A percentile compares a stretch with the other conserved stretches of the same genome.
These are phyloP conservation scores for Clarias platycephalus DNA, from an alignment of 2,797 vertebrate species.

Conservation along the genomic window DNA sequence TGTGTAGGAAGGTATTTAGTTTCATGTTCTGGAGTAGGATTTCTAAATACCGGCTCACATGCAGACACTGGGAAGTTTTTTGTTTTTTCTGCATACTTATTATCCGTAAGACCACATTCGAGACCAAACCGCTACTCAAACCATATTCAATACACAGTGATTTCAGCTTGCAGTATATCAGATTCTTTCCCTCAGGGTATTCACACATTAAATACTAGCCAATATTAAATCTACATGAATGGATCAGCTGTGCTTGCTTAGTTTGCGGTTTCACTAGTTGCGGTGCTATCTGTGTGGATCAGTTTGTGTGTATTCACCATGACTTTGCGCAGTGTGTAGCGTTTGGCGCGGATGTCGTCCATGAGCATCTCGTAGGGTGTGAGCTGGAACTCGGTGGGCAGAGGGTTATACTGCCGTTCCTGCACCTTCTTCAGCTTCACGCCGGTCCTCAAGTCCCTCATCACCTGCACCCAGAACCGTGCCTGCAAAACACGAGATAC, in stretches of 20 bases:
- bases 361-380: constrained; percentile 99
- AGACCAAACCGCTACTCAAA: not conserved
- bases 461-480: constrained; percentile 96
- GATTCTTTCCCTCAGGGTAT: not conserved
- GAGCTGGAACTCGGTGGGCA: constrained; percentile 92
- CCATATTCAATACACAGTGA: not conserved
- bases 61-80: not conserved
- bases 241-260: not conserved
- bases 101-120: not conserved
- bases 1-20: not conserved
- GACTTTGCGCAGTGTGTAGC: constrained; percentile 94
- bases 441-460: constrained; percentile 85
- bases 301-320: constrained; percentile 73
- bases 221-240: not conserved
- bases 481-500: constrained; percentile 72
- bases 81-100: not conserved
- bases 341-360: constrained; percentile 94
- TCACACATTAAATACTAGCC: not conserved
- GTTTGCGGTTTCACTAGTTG: not conserved
- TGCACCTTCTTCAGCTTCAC: constrained; percentile 97
- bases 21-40: not conserved
- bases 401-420: constrained; percentile 87
- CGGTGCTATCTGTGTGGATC: not conserved
- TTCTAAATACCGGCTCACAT: not conserved
- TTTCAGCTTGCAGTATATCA: not conserved